Evolutionary conservation across 2,797 vertebrate species (phyloP).

Genomic region (Pterois miles): DNA sequence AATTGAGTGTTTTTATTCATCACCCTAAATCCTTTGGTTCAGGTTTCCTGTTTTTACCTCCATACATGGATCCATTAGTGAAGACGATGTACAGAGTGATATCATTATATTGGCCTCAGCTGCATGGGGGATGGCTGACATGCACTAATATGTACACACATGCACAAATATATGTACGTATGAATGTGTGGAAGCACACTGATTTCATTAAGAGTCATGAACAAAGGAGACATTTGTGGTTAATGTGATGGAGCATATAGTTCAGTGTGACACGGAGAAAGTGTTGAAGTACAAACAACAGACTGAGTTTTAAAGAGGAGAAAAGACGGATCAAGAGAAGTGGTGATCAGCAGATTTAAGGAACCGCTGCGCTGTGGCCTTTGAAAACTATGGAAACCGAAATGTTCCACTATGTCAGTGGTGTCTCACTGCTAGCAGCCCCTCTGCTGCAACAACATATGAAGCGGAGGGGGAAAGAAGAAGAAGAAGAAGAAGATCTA

Average conservation of each 20-base stretch:
- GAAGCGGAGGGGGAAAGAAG: constrained; percentile 44
- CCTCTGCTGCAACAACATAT: constrained; percentile 58
- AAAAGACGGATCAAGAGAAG: constrained; percentile 1
- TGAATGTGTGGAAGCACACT: not conserved
- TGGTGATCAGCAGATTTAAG: not conserved
- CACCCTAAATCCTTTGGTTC: not conserved
- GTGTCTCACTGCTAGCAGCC: constrained; percentile 47
- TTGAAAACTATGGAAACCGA: constrained; percentile 41
- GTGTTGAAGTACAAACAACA: not conserved
- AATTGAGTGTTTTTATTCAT: not conserved
- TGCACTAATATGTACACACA: not conserved
- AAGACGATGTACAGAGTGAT: constrained; percentile 3
- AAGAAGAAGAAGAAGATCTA: too few relatives aligned
- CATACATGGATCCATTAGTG: not conserved
- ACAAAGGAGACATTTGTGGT: not conserved
- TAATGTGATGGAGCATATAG: not conserved
- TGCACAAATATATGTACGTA: too few relatives aligned
- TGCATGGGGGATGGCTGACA: constrained; percentile 4
- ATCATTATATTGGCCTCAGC: constrained; percentile 50
- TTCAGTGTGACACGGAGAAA: not conserved
- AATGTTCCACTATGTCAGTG: constrained; percentile 81
- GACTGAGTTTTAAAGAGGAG: not conserved
- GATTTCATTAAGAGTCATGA: not conserved
- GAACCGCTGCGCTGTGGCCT: constrained; percentile 28
- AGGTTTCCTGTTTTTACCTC: not conserved